Evolutionary conservation across 2,797 vertebrate genomes (phyloP).

Genomic region (Acipenser ruthenus): DNA sequence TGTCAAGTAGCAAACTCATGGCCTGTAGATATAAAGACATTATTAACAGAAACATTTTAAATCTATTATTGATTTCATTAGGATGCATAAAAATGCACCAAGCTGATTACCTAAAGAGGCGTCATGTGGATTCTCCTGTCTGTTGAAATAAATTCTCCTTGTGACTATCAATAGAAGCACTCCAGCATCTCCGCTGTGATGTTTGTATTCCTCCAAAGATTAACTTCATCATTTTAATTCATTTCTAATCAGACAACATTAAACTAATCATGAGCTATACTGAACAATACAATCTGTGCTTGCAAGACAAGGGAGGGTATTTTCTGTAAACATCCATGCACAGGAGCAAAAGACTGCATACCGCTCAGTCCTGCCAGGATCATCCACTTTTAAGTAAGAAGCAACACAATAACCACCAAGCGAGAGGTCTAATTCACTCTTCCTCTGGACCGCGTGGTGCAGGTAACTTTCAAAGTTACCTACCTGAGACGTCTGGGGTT

Average conservation of each 20-base stretch:
- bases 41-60: constrained; percentile 30
- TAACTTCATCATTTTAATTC: constrained; percentile 92
- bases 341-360: background rate
- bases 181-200: constrained; percentile 63
- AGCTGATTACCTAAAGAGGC: constrained; percentile 71
- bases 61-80: constrained; percentile 54
- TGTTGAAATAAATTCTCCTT: constrained; percentile 53
- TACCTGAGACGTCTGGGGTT: no score
- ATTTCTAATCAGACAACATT: constrained; percentile 80
- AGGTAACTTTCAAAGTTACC: no score
- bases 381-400: no score
- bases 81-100: constrained; percentile 47
- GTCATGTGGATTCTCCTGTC: constrained; percentile 59
- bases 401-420: no score
- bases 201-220: constrained; percentile 75
- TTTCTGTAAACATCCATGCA: constrained; percentile 12
- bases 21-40: constrained; percentile 1
- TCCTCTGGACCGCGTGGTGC: no score
- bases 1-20: background rate
- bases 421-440: no score
- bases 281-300: constrained; percentile 64
- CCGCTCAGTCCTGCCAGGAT: no score
- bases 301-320: constrained; percentile 35
- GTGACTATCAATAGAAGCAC: constrained; percentile 51
- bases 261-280: constrained; percentile 85